Conservation (phyloP, 2,888 invertebrate genomes). For the Epirrhoe tristata region DNA sequence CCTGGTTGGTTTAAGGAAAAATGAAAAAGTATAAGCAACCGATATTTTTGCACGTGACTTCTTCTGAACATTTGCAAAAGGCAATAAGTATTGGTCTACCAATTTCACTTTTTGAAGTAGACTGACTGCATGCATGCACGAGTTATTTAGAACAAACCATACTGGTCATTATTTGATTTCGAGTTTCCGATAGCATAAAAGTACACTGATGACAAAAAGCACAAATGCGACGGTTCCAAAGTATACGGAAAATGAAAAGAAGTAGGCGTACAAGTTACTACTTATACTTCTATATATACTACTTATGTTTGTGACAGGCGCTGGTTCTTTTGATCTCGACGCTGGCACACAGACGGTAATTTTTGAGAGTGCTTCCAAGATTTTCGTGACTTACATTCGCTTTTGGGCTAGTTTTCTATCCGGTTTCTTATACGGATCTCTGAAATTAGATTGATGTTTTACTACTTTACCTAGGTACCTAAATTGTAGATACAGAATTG, state of each 20-base stretch:
- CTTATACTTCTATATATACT: constrained; percentile 6
- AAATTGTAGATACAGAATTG: neutral
- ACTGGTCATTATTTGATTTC: constrained; percentile 1
- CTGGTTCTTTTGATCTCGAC: constrained; percentile 50
- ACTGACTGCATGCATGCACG: neutral
- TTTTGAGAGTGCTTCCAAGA: constrained; percentile 50
- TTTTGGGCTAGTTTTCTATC: constrained; percentile 34
- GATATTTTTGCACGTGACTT: neutral
- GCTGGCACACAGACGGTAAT: constrained; percentile 49
- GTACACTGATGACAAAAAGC: neutral
- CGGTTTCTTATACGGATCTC: constrained; percentile 36
- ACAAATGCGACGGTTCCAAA: constrained; percentile 22
- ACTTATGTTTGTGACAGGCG: constrained; percentile 42
- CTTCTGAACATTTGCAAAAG: neutral
- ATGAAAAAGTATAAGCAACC: no score
- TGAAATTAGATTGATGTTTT: constrained; percentile 35
- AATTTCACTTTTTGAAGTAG: neutral
- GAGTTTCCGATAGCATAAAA: neutral
- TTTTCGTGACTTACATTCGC: constrained; percentile 41
- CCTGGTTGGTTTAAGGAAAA: neutral
- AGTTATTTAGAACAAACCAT: constrained; percentile 2
- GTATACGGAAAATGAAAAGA: constrained; percentile 31
- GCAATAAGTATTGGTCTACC: neutral
- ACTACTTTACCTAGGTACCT: neutral
- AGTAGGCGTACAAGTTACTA: constrained; percentile 3